Evolutionary conservation across 2,797 vertebrate genomes (phyloP).

Genomic region (Spatula clypeata): DNA sequence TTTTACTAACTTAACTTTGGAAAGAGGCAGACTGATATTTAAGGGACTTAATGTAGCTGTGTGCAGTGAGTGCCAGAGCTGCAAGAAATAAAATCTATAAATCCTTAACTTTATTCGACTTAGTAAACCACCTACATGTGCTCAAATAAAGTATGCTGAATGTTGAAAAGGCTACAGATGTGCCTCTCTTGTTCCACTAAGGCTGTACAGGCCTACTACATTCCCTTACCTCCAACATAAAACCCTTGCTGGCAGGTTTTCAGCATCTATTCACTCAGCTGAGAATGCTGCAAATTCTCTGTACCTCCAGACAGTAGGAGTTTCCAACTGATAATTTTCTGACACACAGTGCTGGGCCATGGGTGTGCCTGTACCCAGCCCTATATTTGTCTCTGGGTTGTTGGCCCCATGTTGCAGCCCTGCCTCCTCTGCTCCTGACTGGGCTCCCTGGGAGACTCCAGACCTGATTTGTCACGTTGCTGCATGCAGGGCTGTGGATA

Average conservation of each 20-base stretch:
- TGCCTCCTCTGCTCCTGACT: no score
- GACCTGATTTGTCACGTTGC: not conserved
- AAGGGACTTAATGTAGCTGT: not conserved
- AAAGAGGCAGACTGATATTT: not conserved
- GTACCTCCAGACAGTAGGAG: not conserved
- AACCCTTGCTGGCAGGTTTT: not conserved
- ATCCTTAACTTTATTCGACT: not conserved
- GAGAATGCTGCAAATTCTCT: not conserved
- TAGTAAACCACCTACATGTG: not conserved
- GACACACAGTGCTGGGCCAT: not conserved
- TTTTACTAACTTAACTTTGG: not conserved
- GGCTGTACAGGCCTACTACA: not conserved
- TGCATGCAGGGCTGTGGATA: accelerated
- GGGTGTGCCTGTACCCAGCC: no score
- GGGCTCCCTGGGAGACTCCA: no score
- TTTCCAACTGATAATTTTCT: not conserved
- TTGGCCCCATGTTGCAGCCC: no score
- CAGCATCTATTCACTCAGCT: not conserved
- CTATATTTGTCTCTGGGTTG: no score
- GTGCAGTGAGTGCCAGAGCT: not conserved
- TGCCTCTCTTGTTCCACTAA: not conserved
- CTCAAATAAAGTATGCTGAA: not conserved
- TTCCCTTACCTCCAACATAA: not conserved
- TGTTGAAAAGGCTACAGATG: not conserved
- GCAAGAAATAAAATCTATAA: not conserved